These are phyloP conservation scores for Scotopteryx bipunctaria DNA, from an alignment of 2,888 invertebrate species.

Conservation along the genomic window DNA sequence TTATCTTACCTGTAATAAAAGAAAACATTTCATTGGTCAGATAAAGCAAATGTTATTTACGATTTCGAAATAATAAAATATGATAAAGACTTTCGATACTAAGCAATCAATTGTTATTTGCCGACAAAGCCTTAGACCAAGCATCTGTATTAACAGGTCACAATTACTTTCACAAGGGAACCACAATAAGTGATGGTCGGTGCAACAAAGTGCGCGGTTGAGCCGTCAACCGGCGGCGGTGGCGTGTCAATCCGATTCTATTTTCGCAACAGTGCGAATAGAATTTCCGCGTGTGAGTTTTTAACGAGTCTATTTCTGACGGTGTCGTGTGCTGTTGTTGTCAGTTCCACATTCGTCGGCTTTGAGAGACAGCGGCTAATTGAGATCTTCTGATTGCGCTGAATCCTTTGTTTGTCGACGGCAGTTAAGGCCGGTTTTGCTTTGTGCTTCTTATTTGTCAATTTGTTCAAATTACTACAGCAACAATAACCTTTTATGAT, in stretches of 20 bases:
- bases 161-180: slow-evolving; percentile 1
- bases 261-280: slow-evolving; percentile 53
- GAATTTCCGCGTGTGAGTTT: slow-evolving; percentile 64
- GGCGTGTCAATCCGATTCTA: slow-evolving; percentile 47
- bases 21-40: background rate
- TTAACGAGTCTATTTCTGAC: slow-evolving; percentile 55
- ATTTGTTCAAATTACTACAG: background rate
- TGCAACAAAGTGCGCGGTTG: slow-evolving; percentile 4
- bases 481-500: background rate
- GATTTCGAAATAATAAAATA: background rate
- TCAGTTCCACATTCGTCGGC: slow-evolving; percentile 14
- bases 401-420: slow-evolving; percentile 16
- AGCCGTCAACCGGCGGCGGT: slow-evolving; percentile 15
- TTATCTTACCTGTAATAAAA: slow-evolving; percentile 9
- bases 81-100: no score
- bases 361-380: slow-evolving; percentile 24
- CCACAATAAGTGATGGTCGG: background rate
- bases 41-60: background rate
- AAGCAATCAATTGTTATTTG: no score
- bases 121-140: no score
- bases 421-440: background rate
- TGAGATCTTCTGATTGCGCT: slow-evolving; percentile 19
- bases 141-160: background rate
- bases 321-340: slow-evolving; percentile 43
- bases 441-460: slow-evolving; percentile 2